phyloP scores from a whole-genome alignment of 2,888 invertebrate species.

The Creontiades dilutus region DNA sequence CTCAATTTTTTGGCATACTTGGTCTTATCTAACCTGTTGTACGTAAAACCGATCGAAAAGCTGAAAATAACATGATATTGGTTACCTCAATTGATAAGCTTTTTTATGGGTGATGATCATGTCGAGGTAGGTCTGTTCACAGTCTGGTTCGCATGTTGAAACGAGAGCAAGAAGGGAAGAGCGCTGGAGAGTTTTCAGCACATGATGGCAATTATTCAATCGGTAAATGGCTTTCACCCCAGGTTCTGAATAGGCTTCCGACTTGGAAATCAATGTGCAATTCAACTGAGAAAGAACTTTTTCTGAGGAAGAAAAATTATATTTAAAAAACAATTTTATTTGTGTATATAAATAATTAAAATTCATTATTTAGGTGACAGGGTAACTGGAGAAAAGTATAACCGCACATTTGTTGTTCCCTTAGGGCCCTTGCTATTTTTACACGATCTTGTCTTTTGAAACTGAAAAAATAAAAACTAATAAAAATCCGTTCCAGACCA shows the following conservation, averaged over 20 bases:
- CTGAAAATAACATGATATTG: not conserved
- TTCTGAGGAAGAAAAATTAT: conserved; percentile 81
- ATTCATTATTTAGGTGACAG: too few species aligned
- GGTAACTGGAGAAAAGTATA: too few species aligned
- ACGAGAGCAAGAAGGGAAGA: conserved; percentile 91
- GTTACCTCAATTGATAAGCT: conserved; percentile 84
- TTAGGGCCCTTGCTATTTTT: too few species aligned
- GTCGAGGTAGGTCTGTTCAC: conserved; percentile 91
- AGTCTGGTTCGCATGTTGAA: conserved; percentile 89
- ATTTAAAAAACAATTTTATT: too few species aligned
- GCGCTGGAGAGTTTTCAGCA: conserved; percentile 93
- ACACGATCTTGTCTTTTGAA: too few species aligned
- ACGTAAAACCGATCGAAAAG: not conserved
- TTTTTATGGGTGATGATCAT: conserved; percentile 92
- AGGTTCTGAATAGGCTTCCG: conserved; percentile 92
- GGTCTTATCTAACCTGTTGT: too few species aligned
- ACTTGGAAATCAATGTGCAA: conserved; percentile 92
- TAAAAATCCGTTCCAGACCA: too few species aligned
- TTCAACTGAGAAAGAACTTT: conserved; percentile 94
- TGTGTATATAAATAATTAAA: too few species aligned
- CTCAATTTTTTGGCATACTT: too few species aligned
- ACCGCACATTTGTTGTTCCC: too few species aligned
- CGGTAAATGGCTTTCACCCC: conserved; percentile 94
- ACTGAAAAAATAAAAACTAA: too few species aligned
- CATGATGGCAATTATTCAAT: conserved; percentile 96